phyloP scores from a whole-genome alignment of 2,797 vertebrate species.

The Nannoperca australis region DNA sequence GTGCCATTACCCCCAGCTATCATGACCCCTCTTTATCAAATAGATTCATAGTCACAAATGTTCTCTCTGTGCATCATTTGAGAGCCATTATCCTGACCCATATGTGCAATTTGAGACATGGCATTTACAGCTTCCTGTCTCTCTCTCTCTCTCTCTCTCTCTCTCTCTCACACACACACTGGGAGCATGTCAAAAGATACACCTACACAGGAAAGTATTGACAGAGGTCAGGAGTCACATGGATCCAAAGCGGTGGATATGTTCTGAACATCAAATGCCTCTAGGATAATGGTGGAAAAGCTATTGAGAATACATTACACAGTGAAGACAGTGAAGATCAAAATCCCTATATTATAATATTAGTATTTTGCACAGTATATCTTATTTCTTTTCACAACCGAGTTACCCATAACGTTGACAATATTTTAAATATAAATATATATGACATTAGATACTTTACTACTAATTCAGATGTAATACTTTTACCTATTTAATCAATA shows the following conservation, averaged over 20 bases:
- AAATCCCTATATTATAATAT: not conserved
- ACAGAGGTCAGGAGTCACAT: not conserved
- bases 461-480: not conserved
- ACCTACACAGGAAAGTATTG: slow-evolving; percentile 24
- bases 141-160: not conserved
- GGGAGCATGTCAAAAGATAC: slow-evolving; percentile 20
- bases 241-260: slow-evolving; percentile 19
- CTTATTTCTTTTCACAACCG: not conserved
- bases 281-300: not conserved
- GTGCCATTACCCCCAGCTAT: slow-evolving; percentile 66
- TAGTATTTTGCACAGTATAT: not conserved
- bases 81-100: slow-evolving; percentile 67
- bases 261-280: not conserved
- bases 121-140: slow-evolving; percentile 61
- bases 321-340: not conserved
- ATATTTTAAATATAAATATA: not conserved
- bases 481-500: not conserved
- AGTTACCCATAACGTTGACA: not conserved
- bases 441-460: not conserved
- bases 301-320: slow-evolving; percentile 2
- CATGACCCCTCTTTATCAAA: slow-evolving; percentile 75
- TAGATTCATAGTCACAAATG: slow-evolving; percentile 70
- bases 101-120: slow-evolving; percentile 55
- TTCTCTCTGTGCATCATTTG: slow-evolving; percentile 65
- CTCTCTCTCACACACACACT: slow-evolving; percentile 1